Evolutionary conservation across 2,797 vertebrate species (phyloP).

Genomic region (Bucorvus abyssinicus): DNA sequence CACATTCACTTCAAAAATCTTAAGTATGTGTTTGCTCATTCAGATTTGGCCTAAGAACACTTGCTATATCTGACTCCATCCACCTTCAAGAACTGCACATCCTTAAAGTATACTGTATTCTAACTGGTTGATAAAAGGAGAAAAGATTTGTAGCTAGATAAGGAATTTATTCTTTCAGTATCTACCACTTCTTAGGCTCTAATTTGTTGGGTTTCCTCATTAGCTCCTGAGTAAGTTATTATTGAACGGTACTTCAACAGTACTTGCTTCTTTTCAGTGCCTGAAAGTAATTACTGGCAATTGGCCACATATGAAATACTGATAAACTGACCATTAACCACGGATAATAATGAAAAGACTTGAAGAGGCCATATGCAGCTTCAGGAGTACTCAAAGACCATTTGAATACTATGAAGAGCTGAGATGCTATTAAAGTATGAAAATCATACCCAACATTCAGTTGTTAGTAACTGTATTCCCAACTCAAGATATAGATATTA

Average conservation of each 20-base stretch:
- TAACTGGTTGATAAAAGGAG: background rate
- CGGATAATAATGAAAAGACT: background rate
- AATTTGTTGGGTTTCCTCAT: background rate
- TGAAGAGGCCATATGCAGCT: background rate
- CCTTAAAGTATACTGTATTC: background rate
- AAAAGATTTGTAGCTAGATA: background rate
- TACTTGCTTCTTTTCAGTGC: background rate
- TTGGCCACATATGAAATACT: background rate
- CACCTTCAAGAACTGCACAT: background rate
- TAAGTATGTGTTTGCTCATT: background rate
- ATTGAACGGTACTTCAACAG: background rate
- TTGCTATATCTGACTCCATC: background rate
- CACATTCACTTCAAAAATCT: too few relatives aligned
- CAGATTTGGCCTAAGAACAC: background rate
- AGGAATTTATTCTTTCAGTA: background rate
- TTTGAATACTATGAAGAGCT: background rate
- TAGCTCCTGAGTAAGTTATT: background rate
- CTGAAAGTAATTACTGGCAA: background rate
- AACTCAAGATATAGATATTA: background rate
- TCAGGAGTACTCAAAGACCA: background rate
- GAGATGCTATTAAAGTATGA: background rate
- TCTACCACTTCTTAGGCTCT: background rate
- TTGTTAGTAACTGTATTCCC: background rate
- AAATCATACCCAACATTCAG: background rate
- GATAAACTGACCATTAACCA: constrained; percentile 19